A percentile compares a stretch with the other conserved stretches of the same genome.
These are phyloP conservation scores for Rhagonycha lutea DNA, from an alignment of 2,888 invertebrate genomes.

Conservation along the genomic window DNA sequence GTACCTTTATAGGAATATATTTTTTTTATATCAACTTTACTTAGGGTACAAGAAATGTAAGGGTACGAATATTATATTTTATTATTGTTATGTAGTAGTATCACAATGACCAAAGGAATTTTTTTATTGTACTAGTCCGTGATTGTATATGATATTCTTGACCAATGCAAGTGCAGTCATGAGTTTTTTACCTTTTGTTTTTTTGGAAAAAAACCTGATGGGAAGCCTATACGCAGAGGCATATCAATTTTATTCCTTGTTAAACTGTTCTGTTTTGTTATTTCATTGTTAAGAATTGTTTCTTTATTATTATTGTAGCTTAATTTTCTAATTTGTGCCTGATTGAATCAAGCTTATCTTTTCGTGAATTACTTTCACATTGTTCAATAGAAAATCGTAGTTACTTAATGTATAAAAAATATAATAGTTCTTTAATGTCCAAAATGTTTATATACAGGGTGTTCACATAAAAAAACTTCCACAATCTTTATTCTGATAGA, in stretches of 20 bases:
- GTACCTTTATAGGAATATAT: background rate
- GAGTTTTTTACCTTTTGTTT: background rate
- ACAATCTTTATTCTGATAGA: background rate
- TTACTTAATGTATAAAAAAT: constrained; percentile 22
- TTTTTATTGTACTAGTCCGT: constrained; percentile 25
- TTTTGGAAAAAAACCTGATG: background rate
- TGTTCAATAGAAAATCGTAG: constrained; percentile 13
- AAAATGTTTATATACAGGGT: constrained; percentile 18
- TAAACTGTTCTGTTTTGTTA: background rate
- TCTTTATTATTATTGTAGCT: constrained; percentile 4
- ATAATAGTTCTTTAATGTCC: constrained; percentile 25
- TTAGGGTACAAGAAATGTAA: constrained; percentile 22
- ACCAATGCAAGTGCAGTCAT: constrained; percentile 12
- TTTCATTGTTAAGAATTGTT: constrained; percentile 1
- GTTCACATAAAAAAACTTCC: background rate
- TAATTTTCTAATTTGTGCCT: constrained; percentile 14
- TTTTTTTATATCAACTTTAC: constrained; percentile 9
- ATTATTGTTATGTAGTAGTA: constrained; percentile 24
- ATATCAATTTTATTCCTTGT: background rate
- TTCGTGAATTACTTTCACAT: background rate
- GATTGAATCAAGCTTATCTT: constrained; percentile 5
- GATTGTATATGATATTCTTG: constrained; percentile 13
- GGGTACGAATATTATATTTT: constrained; percentile 19
- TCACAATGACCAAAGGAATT: constrained; percentile 26
- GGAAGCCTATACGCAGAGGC: background rate